Conservation (phyloP, 2,113 vertebrate species). For the Ptychochromis oligacanthus region DNA sequence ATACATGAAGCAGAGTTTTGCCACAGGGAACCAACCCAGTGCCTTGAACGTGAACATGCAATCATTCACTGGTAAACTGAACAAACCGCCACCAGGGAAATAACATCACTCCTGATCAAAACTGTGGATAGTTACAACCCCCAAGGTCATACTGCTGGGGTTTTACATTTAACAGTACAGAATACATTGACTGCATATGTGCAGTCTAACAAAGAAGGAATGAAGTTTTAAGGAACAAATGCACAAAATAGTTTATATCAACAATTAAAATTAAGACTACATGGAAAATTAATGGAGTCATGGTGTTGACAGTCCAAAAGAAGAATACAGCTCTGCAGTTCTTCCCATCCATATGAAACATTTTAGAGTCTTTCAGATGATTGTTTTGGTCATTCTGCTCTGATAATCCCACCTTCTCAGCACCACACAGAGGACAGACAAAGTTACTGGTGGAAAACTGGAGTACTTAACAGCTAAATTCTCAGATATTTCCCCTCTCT, state of each 20-base stretch:
- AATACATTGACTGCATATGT: conserved; percentile 12
- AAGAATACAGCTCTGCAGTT: not conserved
- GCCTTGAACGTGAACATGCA: conserved; percentile 47
- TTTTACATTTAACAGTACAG: conserved; percentile 19
- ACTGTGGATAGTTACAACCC: conserved; percentile 9
- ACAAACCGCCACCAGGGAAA: conserved; percentile 46
- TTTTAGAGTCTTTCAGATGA: not conserved
- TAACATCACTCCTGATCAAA: conserved; percentile 21
- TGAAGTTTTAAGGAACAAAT: not conserved
- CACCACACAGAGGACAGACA: not conserved
- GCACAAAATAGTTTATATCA: not conserved
- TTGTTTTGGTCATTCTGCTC: not conserved
- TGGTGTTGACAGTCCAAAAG: not conserved
- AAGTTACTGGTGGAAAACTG: not conserved
- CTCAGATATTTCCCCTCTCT: not conserved
- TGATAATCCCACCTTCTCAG: not conserved
- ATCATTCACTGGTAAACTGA: conserved; percentile 46
- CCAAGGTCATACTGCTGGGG: not conserved
- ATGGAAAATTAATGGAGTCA: not conserved
- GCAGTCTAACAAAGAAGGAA: not conserved
- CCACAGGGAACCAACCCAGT: conserved; percentile 52
- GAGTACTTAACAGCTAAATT: not conserved
- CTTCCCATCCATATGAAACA: not conserved
- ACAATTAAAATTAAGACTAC: not conserved
- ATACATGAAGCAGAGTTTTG: conserved; percentile 38